Percentiles rank a stretch among this genome's conserved stretches.
phyloP scores from a whole-genome alignment of 2,113 vertebrate genomes.

The Engraulis encrasicolus region DNA sequence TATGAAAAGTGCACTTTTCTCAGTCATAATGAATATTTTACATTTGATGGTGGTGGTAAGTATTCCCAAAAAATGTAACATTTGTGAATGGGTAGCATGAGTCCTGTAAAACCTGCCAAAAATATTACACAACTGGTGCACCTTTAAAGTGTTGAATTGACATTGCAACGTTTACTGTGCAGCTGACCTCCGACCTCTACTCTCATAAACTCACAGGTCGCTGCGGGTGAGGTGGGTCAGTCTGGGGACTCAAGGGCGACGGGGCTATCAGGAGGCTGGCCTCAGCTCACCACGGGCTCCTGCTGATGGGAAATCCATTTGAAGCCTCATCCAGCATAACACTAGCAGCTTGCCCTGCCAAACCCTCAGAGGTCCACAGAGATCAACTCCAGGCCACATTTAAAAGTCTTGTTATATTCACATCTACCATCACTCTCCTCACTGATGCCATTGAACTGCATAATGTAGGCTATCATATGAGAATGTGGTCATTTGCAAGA shows the following conservation, averaged over 20 bases:
- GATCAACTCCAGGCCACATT: background rate
- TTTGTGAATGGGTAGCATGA: no score
- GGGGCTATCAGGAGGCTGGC: no score
- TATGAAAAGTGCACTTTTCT: no score
- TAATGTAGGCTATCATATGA: background rate
- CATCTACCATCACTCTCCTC: background rate
- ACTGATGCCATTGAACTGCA: background rate
- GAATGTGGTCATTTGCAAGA: background rate
- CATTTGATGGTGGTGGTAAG: no score
- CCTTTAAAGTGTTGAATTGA: no score
- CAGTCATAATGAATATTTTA: no score
- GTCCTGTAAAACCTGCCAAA: no score
- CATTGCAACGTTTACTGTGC: no score
- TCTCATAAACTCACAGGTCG: constrained; percentile 5
- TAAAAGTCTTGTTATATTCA: background rate
- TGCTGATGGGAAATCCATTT: background rate
- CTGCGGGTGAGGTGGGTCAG: background rate
- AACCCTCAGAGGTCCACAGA: background rate
- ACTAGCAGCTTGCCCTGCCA: no score
- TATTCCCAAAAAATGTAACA: no score
- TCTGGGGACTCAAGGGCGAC: background rate
- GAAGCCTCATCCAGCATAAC: background rate
- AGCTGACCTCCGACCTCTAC: background rate
- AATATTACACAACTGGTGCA: no score
- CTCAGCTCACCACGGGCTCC: background rate